These are phyloP conservation scores for Pangasius larnaudii DNA, from an alignment of 2,797 vertebrate genomes.

Conservation along the genomic window DNA sequence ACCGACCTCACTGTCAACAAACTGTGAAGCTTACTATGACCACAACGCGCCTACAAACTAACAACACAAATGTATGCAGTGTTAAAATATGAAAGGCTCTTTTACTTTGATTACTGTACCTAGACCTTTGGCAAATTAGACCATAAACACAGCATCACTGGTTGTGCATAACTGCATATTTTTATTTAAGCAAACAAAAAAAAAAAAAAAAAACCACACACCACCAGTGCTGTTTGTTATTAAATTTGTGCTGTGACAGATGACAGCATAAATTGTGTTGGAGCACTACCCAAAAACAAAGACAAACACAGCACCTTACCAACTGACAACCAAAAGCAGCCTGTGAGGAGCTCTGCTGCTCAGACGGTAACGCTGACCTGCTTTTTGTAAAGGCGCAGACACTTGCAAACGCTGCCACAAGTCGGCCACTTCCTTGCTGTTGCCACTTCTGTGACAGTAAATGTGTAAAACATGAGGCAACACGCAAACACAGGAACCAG, in stretches of 20 bases:
- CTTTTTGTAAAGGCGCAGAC: slow-evolving; percentile 22
- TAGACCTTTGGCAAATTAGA: not conserved
- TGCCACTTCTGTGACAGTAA: slow-evolving; percentile 25
- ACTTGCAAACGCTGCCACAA: slow-evolving; percentile 47
- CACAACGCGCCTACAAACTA: not conserved
- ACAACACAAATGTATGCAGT: not conserved
- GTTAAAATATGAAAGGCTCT: not conserved
- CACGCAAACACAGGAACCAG: not conserved
- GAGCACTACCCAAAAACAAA: not conserved
- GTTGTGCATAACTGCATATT: not conserved
- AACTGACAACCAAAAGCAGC: not conserved
- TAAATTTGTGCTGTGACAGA: not conserved
- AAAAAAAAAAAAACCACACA: not conserved
- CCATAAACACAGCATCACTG: not conserved
- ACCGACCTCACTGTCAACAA: not conserved
- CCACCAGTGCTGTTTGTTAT: not conserved
- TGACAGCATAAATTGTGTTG: not conserved
- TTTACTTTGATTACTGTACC: not conserved
- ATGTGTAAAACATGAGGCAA: slow-evolving; percentile 16
- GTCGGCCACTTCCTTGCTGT: slow-evolving; percentile 50
- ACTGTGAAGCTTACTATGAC: not conserved
- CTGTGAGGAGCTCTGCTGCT: not conserved
- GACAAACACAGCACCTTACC: not conserved
- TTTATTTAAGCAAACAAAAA: not conserved
- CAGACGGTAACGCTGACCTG: slow-evolving; percentile 11